phyloP scores from a whole-genome alignment of 2,888 invertebrate genomes.

The Cyaniris semiargus region DNA sequence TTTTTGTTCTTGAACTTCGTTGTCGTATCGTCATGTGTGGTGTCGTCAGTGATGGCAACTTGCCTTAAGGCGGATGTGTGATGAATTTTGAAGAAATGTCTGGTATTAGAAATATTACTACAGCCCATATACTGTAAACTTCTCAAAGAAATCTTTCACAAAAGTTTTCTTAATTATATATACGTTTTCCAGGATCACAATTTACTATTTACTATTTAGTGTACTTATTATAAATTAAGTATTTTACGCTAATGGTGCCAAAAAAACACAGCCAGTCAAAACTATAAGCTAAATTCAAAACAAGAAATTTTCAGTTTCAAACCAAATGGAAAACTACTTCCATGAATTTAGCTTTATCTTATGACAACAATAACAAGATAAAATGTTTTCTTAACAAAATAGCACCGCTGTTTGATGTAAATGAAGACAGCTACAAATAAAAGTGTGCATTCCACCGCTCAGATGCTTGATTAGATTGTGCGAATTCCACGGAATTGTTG shows the following conservation, averaged over 20 bases:
- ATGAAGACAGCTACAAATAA: constrained; percentile 37
- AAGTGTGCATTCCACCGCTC: constrained; percentile 40
- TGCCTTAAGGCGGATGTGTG: too few relatives aligned
- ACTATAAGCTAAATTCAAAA: not conserved
- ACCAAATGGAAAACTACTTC: not conserved
- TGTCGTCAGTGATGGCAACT: too few relatives aligned
- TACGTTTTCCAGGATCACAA: too few relatives aligned
- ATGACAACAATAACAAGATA: not conserved
- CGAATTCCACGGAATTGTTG: constrained; percentile 43
- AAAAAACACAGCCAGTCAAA: not conserved
- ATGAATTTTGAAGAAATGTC: too few relatives aligned
- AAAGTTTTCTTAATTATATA: too few relatives aligned
- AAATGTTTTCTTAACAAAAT: constrained; percentile 19
- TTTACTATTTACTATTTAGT: too few relatives aligned
- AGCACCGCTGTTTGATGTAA: constrained; percentile 40
- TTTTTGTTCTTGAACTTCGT: too few relatives aligned
- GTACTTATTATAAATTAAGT: too few relatives aligned
- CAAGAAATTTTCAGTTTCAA: not conserved
- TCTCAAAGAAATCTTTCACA: too few relatives aligned
- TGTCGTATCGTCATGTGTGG: too few relatives aligned
- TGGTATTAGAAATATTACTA: too few relatives aligned
- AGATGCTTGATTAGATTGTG: constrained; percentile 43
- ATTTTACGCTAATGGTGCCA: not conserved
- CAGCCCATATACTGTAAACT: too few relatives aligned
- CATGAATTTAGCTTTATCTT: not conserved